Base-by-base conservation (phyloP, 2,888 invertebrate species). In the Sphaerophoria taeniata region DNA sequence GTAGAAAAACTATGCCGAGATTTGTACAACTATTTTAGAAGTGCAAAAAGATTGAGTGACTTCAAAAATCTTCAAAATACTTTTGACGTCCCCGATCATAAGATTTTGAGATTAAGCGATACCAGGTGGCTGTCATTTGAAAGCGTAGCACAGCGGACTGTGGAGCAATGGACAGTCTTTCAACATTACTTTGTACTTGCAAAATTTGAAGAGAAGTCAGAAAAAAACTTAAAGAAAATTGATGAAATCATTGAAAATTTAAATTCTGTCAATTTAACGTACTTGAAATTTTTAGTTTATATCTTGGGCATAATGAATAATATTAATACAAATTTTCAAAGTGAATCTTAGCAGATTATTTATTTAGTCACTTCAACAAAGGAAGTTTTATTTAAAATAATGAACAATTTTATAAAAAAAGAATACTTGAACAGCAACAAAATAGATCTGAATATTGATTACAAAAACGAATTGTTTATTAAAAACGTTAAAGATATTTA, bases 61-160 rank as follows among this genome's bases (percentile, higher is more conserved):
- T 75, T 75, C 55, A 63, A 53, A 31, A 67, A 63, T n/a, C 45
- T 69, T 24, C 60, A 76, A 34, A 58, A 11, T 7, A 69, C 69
- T n/a, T 76, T 65, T 58, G 76, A 76, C 12, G 69, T 60, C 1
- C 76, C 76, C 16, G 55, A 75, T 24, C 67, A 69, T 39, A 76
- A 76, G 51, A 34, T 76, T 34, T 36, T 76, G 58, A 58, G 69
- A n/a, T 43, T 76, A 47, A 49, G 58, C 24, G 45, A 75, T 24
- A 75, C 75, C 1, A 75, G 67, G 51, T 75, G 75, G 69, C 56
- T 75, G 16, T 75, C 75, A n/a, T 69, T 75, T 31, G 75, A 75
- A 45, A 56, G 56, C 45, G 75, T 75, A 33, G 75, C 67, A 67
- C 55, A 55, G 9, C 47, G 75, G 56, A 36, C 51, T 9, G 43